A percentile compares a stretch with the other conserved stretches of the same genome.
These are phyloP conservation scores for Denticeps clupeoides DNA, from an alignment of 2,797 vertebrate genomes.

Conservation along the genomic window DNA sequence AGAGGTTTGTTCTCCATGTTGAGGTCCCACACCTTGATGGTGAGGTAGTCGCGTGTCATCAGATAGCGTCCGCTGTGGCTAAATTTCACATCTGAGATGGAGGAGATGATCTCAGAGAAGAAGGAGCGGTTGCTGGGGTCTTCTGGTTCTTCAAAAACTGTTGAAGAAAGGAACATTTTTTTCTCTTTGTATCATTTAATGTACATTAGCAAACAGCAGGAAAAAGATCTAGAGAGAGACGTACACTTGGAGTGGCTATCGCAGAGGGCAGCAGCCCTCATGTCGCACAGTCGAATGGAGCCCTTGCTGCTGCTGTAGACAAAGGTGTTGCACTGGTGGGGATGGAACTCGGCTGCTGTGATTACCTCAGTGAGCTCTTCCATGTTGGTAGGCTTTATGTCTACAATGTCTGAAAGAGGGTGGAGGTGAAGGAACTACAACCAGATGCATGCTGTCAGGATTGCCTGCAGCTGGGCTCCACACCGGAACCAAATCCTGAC, in stretches of 20 bases:
- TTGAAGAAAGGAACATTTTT: too few species aligned
- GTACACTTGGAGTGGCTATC: conserved; percentile 42
- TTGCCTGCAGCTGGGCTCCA: too few species aligned
- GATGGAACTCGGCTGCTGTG: conserved; percentile 92
- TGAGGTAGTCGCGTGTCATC: conserved; percentile 83
- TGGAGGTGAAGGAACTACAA: conserved; percentile 19
- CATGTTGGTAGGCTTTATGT: conserved; percentile 97
- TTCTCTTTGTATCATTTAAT: too few species aligned
- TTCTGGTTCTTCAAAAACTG: conserved; percentile 81
- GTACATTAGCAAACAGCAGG: too few species aligned
- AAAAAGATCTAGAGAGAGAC: background rate
- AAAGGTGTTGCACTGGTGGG: conserved; percentile 92
- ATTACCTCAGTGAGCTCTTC: conserved; percentile 97
- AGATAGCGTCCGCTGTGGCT: conserved; percentile 80
- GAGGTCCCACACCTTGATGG: conserved; percentile 80
- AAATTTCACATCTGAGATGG: conserved; percentile 82
- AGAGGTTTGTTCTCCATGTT: conserved; percentile 82
- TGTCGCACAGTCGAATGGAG: conserved; percentile 94
- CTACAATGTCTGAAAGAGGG: conserved; percentile 78
- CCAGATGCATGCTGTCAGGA: too few species aligned
- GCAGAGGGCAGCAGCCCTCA: conserved; percentile 60
- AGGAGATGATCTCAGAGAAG: conserved; percentile 86
- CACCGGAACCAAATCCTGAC: too few species aligned
- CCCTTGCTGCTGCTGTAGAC: conserved; percentile 99
- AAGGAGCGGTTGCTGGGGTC: conserved; percentile 80